phyloP scores from a whole-genome alignment of 2,888 invertebrate genomes.

The Heliconius sara region DNA sequence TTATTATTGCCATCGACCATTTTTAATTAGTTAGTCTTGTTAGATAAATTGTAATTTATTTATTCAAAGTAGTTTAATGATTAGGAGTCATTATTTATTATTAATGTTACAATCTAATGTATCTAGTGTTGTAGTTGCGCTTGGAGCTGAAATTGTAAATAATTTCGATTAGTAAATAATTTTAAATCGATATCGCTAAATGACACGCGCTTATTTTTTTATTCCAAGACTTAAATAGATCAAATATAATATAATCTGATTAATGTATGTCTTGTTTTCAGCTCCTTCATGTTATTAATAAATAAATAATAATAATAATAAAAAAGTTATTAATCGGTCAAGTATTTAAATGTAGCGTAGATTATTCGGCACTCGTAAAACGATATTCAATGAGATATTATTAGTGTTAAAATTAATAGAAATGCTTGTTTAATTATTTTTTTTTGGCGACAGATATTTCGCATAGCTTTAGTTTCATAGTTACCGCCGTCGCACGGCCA shows the following conservation, averaged over 20 bases:
- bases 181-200: slow-evolving; percentile 1
- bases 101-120: slow-evolving; percentile 66
- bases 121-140: slow-evolving; percentile 54
- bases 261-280: not conserved
- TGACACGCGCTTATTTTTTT: slow-evolving; percentile 27
- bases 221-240: slow-evolving; percentile 37
- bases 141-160: slow-evolving; percentile 41
- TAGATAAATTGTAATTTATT: slow-evolving; percentile 81
- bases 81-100: slow-evolving; percentile 72
- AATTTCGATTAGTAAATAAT: slow-evolving; percentile 25
- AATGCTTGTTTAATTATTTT: slow-evolving; percentile 53
- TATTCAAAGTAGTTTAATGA: slow-evolving; percentile 75
- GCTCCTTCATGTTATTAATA: not conserved
- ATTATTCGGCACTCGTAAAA: slow-evolving; percentile 34
- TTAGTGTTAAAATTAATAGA: slow-evolving; percentile 57
- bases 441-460: slow-evolving; percentile 55
- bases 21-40: slow-evolving; percentile 75
- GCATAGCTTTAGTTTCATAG: slow-evolving; percentile 67
- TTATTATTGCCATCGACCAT: slow-evolving; percentile 48
- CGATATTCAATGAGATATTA: slow-evolving; percentile 70
- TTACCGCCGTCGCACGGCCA: slow-evolving; percentile 72
- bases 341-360: slow-evolving; percentile 30
- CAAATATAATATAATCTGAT: slow-evolving; percentile 30
- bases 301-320: not conserved
- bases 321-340: not conserved